These are phyloP conservation scores for Hypselothyrea guttata DNA, from an alignment of 2,888 invertebrate species.

Conservation along the genomic window DNA sequence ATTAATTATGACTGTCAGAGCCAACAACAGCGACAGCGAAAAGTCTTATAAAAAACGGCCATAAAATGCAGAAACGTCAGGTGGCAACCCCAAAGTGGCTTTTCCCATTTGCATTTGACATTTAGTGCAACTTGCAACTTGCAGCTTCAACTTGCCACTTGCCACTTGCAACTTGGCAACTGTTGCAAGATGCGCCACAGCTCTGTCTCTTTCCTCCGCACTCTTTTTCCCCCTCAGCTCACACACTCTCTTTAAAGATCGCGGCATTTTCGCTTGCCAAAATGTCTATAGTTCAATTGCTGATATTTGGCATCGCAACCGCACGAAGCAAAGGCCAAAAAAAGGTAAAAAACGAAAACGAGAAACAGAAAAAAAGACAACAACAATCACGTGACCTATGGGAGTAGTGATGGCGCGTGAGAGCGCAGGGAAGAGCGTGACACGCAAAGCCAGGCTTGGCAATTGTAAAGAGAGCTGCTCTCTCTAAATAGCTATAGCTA, in stretches of 20 bases:
- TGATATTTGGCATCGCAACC: conserved; percentile 61
- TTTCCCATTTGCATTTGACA: conserved; percentile 75
- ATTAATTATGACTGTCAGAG: conserved; percentile 71
- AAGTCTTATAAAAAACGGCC: background rate
- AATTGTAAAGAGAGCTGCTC: no score
- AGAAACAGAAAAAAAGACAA: conserved; percentile 11
- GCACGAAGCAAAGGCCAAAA: conserved; percentile 42
- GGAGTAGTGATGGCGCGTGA: conserved; percentile 16
- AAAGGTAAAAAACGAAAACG: no score
- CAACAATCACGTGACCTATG: conserved; percentile 70
- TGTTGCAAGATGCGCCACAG: conserved; percentile 57
- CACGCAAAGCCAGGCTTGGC: conserved; percentile 2
- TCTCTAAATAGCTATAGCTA: no score
- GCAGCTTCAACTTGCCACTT: no score
- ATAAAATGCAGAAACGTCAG: conserved; percentile 42
- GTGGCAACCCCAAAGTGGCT: conserved; percentile 50
- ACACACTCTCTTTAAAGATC: background rate
- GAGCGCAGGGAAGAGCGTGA: conserved; percentile 34
- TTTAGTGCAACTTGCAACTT: conserved; percentile 53
- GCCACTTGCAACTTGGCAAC: background rate
- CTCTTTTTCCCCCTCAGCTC: background rate
- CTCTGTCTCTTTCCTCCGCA: background rate
- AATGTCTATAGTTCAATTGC: conserved; percentile 78
- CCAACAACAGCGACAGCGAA: conserved; percentile 5
- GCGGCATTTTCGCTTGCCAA: conserved; percentile 51